Base-by-base conservation (phyloP, 1,140 invertebrate genomes). In the Melitaea cinxia region DNA sequence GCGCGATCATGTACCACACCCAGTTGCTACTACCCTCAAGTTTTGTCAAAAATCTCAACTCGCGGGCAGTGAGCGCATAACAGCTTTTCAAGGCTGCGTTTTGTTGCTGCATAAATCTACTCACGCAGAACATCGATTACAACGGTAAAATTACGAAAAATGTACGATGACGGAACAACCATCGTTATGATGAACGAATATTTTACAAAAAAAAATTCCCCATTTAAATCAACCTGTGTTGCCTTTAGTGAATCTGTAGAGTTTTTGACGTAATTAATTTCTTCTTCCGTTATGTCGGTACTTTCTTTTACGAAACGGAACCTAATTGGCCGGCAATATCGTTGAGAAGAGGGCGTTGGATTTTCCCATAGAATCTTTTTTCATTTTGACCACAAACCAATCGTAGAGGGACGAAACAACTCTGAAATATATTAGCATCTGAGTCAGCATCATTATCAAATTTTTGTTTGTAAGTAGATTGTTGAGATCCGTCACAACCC, bases 401-500 rank as follows among this genome's bases (percentile, higher is more conserved):
- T n/a, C 24, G 47, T 23, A 50, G 1, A 2, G 45, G 60, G 7
- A 73, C 71, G 17, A 73, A 73, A 6, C 15, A 69, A 28, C 66
- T 69, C 66, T 73, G 63, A 14, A 73, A 73, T 19, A 66, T 63
- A 35, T 73, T 59, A 0, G 55, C 26, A 35, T 72, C 70, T 9
- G 21, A 26, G 14, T 65, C 53, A 15, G 50, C 9, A 19, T 35
- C 21, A 37, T 69, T 58, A 47, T 52, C 10, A 53, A 61, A 28
- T 39, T 71, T 71, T 66, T 71, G 68, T 53, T 68, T 62, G 26
- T 50, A 71, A 12, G 63, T 47, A 26, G 52, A 4, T 54, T 71
- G 71, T 47, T 70, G 67, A n/a, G 66, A 62, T 6, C 70, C 65
- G 33, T 68, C 62, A 37, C 65, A 72, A 17, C 70, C 70, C 72